A percentile compares a stretch with the other conserved stretches of the same genome.
These are phyloP conservation scores for Brachymystax lenok DNA, from an alignment of 2,797 vertebrate genomes.

Conservation along the genomic window DNA sequence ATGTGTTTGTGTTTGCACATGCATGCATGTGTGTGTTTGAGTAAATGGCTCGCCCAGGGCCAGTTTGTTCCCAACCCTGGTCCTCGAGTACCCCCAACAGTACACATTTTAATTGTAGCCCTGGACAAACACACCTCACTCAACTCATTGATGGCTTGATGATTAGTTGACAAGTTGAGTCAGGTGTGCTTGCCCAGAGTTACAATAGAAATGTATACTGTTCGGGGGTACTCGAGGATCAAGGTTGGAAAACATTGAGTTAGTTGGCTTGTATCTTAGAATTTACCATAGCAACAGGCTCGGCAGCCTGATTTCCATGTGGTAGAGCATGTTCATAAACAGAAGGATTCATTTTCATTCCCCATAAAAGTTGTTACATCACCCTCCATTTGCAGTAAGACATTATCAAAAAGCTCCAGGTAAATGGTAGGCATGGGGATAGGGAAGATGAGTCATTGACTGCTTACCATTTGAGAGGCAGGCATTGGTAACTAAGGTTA, in stretches of 20 bases:
- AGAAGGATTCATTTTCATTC: neutral
- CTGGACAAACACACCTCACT: too few species aligned
- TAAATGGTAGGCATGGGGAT: neutral
- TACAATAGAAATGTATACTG: too few species aligned
- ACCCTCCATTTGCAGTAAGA: neutral
- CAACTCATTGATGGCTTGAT: too few species aligned
- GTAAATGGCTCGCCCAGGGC: neutral
- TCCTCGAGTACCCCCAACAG: too few species aligned
- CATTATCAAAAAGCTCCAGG: neutral
- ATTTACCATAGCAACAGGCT: constrained; percentile 1
- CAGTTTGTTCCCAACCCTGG: neutral
- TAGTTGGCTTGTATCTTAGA: neutral
- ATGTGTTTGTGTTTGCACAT: neutral
- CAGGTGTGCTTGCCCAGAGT: too few species aligned
- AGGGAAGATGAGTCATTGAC: neutral
- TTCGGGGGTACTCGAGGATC: too few species aligned
- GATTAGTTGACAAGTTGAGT: too few species aligned
- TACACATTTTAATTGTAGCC: too few species aligned
- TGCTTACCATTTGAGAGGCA: neutral
- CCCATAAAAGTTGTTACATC: neutral
- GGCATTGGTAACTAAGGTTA: neutral
- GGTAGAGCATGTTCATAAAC: neutral
- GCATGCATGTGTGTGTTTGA: neutral
- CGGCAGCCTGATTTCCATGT: neutral
- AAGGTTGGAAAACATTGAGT: too few species aligned